Percentiles rank a stretch among this genome's conserved stretches.
These are phyloP conservation scores for Serinus canaria DNA, from an alignment of 2,113 vertebrate genomes.

Conservation along the genomic window DNA sequence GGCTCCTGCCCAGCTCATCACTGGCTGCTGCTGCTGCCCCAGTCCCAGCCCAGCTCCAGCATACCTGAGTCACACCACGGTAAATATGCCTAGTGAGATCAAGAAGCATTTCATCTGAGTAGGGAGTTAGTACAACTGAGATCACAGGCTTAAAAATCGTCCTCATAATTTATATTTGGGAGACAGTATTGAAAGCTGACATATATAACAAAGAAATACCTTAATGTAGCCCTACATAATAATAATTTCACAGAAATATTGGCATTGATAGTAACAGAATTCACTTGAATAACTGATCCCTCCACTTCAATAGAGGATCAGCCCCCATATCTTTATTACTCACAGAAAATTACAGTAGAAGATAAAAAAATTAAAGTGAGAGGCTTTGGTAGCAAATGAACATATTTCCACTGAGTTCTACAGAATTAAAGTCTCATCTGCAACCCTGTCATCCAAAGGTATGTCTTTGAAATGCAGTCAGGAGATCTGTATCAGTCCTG, in stretches of 20 bases:
- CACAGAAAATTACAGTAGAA: background rate
- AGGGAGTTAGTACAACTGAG: background rate
- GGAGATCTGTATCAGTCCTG: background rate
- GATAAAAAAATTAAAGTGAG: background rate
- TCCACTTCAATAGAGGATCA: background rate
- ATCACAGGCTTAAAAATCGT: background rate
- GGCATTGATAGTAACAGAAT: background rate
- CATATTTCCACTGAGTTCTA: background rate
- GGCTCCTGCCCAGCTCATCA: background rate
- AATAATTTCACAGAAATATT: constrained; percentile 26
- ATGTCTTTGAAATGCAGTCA: constrained; percentile 14
- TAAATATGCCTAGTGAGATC: background rate
- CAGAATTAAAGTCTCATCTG: background rate
- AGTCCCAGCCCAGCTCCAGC: background rate
- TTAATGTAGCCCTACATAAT: background rate
- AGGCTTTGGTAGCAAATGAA: background rate
- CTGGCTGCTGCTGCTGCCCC: background rate
- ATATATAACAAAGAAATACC: background rate
- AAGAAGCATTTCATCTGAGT: background rate
- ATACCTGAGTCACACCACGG: rapidly evolving
- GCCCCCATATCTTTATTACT: background rate
- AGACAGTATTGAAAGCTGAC: background rate
- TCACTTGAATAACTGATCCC: background rate
- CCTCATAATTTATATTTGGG: background rate
- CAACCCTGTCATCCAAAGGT: background rate